Evolutionary conservation across 2,797 vertebrate genomes (phyloP).

Genomic region (Scomberomorus guttatus): DNA sequence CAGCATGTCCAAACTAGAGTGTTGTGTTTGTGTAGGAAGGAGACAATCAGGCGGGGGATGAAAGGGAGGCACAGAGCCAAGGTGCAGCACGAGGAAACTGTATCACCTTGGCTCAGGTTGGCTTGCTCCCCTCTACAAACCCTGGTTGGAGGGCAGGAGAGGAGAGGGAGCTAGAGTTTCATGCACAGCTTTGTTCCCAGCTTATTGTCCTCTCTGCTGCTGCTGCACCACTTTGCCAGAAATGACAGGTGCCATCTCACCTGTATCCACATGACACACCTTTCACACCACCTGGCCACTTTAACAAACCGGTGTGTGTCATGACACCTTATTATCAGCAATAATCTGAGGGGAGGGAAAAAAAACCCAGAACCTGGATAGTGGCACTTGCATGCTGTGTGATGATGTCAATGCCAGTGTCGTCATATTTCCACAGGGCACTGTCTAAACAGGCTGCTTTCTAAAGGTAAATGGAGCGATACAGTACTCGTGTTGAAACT

Average conservation of each 20-base stretch:
- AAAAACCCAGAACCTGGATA: slow-evolving; percentile 30
- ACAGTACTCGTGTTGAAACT: slow-evolving; percentile 8
- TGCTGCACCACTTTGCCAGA: slow-evolving; percentile 28
- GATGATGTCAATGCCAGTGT: slow-evolving; percentile 62
- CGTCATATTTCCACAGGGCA: slow-evolving; percentile 54
- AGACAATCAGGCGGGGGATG: slow-evolving; percentile 37
- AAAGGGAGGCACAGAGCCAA: slow-evolving; percentile 58
- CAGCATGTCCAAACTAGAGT: slow-evolving; percentile 55
- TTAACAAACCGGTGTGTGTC: background rate
- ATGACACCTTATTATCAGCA: background rate
- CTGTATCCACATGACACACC: slow-evolving; percentile 23
- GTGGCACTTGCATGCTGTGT: slow-evolving; percentile 7
- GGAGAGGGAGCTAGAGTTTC: slow-evolving; percentile 58
- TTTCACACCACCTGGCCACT: background rate
- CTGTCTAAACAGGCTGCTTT: slow-evolving; percentile 28
- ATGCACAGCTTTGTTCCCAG: slow-evolving; percentile 34
- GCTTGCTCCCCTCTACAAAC: slow-evolving; percentile 27
- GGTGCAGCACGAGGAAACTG: slow-evolving; percentile 61
- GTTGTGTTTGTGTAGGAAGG: slow-evolving; percentile 48
- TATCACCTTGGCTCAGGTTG: slow-evolving; percentile 52
- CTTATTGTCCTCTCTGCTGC: slow-evolving; percentile 43
- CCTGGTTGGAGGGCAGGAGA: slow-evolving; percentile 52
- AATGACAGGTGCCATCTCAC: slow-evolving; percentile 51
- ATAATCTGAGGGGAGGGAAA: background rate
- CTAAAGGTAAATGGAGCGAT: slow-evolving; percentile 10